Base-by-base conservation (phyloP, 2,888 invertebrate genomes). In the Drosophila formosana region DNA sequence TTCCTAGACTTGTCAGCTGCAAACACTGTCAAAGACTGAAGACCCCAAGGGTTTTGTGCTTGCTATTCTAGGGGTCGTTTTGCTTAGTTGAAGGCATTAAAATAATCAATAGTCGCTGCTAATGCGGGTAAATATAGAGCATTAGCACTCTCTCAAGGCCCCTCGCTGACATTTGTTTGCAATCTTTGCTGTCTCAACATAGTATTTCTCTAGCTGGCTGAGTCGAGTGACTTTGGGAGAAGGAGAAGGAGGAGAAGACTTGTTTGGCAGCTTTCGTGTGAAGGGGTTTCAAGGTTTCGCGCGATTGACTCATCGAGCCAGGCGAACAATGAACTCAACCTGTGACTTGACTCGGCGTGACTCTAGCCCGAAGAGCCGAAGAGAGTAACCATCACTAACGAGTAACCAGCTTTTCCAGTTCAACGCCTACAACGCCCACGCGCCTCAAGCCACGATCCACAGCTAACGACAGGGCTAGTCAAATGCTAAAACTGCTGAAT, bases 321-420 rank as follows among this genome's bases (percentile, higher is more conserved):
- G 13, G 66, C 69, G 83, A 66, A 67, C 82, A 84, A 78, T 84
- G 84, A 84, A 82, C 83, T 73, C 74, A 56, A 66, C 58, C 53
- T 67, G 57, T 49, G 56, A 39, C 58, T 46, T 37, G 9, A 34
- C 28, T 53, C 4, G 32, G n/a, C 37, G 37, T 37, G 37, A 11
- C 37, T 23, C 34, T 25, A 46, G 23, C 11, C 47, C 39, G 39
- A 41, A 63, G 56, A 47, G 56, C 47, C 47, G 56, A 11, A 72
- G 67, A 60, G 39, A 57, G 68, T 53, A 11, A 11, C 37, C n/a
- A 37, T 4, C 37, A 32, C 8, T 32, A 37, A 37, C 37, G 37
- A 37, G n/a, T 37, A 37, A 37, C 37, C 47, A 57, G 68, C 57
- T 67, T 66, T 72, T 72, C 72, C 72, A 72, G 61, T 71, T 56